Evolutionary conservation across 1,140 invertebrate species (phyloP).

Genomic region (Apocrypta bakeri): DNA sequence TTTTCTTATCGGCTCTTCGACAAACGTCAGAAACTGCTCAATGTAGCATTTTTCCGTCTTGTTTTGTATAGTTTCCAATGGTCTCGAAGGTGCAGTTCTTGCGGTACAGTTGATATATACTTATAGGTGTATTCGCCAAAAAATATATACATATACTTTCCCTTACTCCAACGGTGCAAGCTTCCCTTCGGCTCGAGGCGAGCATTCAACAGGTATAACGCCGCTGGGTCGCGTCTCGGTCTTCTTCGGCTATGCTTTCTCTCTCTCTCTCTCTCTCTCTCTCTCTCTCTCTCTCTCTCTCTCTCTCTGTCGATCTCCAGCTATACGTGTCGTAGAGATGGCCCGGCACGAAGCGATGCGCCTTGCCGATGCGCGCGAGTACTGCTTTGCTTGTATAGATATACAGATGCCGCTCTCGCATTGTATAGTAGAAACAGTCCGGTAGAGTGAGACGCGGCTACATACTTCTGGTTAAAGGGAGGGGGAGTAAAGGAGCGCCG

Average conservation of each 20-base stretch:
- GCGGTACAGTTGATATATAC: neutral
- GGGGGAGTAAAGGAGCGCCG: neutral
- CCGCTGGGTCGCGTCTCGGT: neutral
- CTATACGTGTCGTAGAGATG: no score
- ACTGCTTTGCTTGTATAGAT: no score
- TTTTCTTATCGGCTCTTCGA: no score
- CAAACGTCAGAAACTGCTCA: no score
- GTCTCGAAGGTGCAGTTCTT: no score
- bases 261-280: neutral
- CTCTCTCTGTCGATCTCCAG: neutral
- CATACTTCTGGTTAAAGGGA: neutral
- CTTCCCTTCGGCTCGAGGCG: neutral
- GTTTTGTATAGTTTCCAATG: no score
- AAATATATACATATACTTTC: no score
- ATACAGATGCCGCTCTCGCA: neutral
- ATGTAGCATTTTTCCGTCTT: no score
- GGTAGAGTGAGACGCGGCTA: neutral
- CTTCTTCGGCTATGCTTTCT: neutral
- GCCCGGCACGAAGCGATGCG: neutral
- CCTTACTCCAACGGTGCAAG: neutral
- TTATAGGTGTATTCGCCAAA: neutral
- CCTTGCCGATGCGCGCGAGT: neutral
- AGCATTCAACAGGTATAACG: conserved; percentile 17
- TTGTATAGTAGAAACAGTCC: neutral
- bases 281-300: neutral